Percentiles rank a stretch among this genome's conserved stretches.
Evolutionary conservation across 2,113 vertebrate species (phyloP).

Genomic region (Heliornis fulica): DNA sequence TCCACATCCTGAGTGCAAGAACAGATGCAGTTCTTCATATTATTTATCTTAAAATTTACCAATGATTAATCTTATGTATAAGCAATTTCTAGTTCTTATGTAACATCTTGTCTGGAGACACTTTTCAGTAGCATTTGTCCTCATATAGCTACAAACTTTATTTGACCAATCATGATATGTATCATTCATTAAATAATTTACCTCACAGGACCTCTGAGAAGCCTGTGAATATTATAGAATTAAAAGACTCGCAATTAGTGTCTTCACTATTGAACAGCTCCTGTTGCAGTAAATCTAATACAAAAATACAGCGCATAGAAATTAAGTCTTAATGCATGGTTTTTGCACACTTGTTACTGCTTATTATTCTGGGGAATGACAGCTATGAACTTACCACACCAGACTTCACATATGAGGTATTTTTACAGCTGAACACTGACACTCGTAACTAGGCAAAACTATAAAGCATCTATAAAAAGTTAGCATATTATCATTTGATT

Average conservation of each 20-base stretch:
- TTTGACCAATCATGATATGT: not conserved
- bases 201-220: not conserved
- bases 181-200: not conserved
- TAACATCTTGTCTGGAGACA: not conserved
- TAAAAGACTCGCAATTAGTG: rapidly evolving
- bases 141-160: not conserved
- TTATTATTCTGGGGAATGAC: not conserved
- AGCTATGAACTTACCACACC: not conserved
- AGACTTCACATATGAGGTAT: not conserved
- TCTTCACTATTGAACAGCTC: not conserved
- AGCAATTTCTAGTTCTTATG: not conserved
- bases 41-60: not conserved
- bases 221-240: not conserved
- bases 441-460: not conserved
- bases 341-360: not conserved
- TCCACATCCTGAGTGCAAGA: not conserved
- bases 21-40: not conserved
- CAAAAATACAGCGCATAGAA: not conserved
- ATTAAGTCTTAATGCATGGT: not conserved
- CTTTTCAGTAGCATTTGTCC: not conserved
- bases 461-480: not conserved
- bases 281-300: not conserved
- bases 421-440: not conserved
- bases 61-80: not conserved
- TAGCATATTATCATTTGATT: not conserved